phyloP scores from a whole-genome alignment of 2,113 vertebrate genomes.

The Telmatochromis sp. region DNA sequence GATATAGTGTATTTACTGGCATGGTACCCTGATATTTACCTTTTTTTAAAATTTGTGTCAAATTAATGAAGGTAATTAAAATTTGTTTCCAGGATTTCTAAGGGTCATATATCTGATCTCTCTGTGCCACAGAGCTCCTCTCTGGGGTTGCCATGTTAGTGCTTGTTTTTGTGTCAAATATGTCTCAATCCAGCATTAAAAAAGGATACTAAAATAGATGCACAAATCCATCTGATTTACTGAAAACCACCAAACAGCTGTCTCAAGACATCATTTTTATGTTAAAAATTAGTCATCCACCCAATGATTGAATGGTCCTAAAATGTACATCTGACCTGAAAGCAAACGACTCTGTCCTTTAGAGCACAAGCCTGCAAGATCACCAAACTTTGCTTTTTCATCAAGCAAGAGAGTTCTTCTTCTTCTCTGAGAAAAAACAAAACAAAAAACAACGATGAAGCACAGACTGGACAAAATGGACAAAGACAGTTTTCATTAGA shows the following conservation, averaged over 20 bases:
- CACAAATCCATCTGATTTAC: background rate
- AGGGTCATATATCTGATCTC: background rate
- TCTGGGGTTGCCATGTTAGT: background rate
- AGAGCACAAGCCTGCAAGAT: background rate
- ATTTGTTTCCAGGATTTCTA: background rate
- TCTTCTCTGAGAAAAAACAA: background rate
- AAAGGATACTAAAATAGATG: background rate
- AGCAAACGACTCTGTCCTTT: background rate
- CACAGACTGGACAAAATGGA: background rate
- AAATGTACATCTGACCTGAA: background rate
- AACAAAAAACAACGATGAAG: background rate
- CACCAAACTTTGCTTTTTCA: background rate
- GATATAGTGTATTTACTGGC: background rate
- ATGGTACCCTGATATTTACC: background rate
- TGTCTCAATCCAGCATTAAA: background rate
- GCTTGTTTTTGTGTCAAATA: background rate
- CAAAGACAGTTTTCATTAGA: background rate
- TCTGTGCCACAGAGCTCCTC: background rate
- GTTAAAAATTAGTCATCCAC: background rate
- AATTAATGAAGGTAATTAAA: background rate
- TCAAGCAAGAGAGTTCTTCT: background rate
- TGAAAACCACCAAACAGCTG: background rate
- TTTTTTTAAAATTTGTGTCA: fast-evolving
- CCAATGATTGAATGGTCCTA: background rate
- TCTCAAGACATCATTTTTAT: background rate